phyloP scores from a whole-genome alignment of 2,888 invertebrate genomes.

The Drosophila barbarae region DNA sequence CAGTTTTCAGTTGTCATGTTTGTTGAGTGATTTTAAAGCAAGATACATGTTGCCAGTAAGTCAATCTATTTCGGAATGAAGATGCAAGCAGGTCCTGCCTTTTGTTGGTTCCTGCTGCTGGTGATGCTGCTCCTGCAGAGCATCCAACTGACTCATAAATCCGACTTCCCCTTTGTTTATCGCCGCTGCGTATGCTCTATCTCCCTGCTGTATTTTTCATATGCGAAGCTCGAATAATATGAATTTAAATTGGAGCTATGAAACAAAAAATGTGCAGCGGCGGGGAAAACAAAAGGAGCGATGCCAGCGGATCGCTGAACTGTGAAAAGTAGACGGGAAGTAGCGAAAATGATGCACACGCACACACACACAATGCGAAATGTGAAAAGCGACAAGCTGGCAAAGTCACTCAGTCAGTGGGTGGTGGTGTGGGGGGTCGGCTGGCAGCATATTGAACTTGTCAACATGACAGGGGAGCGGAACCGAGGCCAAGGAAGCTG shows the following conservation, averaged over 20 bases:
- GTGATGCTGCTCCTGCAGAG: conserved; percentile 7
- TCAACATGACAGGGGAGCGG: conserved; percentile 57
- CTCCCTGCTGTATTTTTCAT: conserved; percentile 22
- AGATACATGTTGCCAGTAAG: conserved; percentile 2
- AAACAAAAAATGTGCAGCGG: conserved; percentile 16
- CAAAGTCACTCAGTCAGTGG: conserved; percentile 41
- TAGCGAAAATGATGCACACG: conserved; percentile 53
- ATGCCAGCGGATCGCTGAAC: conserved; percentile 50
- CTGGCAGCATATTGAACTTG: conserved; percentile 61
- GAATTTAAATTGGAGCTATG: conserved; percentile 64
- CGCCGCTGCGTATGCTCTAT: conserved; percentile 4
- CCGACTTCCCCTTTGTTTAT: conserved; percentile 29
- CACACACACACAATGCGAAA: conserved; percentile 24
- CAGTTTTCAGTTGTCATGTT: not conserved
- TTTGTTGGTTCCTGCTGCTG: conserved; percentile 6
- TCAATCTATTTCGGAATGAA: not conserved
- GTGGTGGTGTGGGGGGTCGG: not conserved
- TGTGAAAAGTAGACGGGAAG: conserved; percentile 60
- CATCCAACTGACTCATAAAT: conserved; percentile 29
- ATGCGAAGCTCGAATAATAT: conserved; percentile 56
- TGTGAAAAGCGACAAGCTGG: conserved; percentile 52
- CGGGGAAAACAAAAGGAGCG: conserved; percentile 15
- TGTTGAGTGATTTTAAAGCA: not conserved
- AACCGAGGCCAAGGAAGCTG: conserved; percentile 41
- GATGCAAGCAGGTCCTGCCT: conserved; percentile 1